These are phyloP conservation scores for Dasyprocta punctata DNA, from an alignment of 2,113 vertebrate species.

Conservation along the genomic window DNA sequence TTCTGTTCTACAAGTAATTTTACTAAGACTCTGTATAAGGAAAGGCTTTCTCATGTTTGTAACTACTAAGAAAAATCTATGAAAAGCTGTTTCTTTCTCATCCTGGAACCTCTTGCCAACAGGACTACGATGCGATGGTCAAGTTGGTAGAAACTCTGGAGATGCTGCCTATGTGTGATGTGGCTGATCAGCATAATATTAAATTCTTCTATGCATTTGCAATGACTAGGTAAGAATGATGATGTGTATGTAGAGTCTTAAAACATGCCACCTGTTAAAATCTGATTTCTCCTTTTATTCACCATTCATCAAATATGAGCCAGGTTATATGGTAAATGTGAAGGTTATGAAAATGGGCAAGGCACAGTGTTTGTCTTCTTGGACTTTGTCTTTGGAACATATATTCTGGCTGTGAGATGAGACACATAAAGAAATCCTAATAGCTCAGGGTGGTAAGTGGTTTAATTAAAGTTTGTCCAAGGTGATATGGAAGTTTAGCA, in stretches of 20 bases:
- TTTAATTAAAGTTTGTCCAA: slow-evolving; percentile 28
- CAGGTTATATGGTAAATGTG: neutral
- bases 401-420: slow-evolving; percentile 2
- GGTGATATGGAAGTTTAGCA: neutral
- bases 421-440: neutral
- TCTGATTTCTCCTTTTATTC: slow-evolving; percentile 5
- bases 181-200: slow-evolving; percentile 96
- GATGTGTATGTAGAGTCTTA: neutral
- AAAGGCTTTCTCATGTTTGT: neutral
- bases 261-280: neutral
- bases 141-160: slow-evolving; percentile 96
- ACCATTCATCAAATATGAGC: neutral
- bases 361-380: neutral
- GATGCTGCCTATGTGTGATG: slow-evolving; percentile 95
- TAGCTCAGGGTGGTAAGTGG: neutral
- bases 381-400: slow-evolving; percentile 23
- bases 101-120: slow-evolving; percentile 55
- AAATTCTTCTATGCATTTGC: slow-evolving; percentile 98
- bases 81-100: slow-evolving; percentile 35
- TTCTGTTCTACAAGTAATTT: neutral
- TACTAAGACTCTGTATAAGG: neutral
- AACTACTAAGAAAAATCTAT: neutral
- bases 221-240: slow-evolving; percentile 92
- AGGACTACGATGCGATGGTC: slow-evolving; percentile 99
- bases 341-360: slow-evolving; percentile 15